Evolutionary conservation across 2,113 vertebrate genomes (phyloP), one percentile per base, ranked within the genome.

Genomic region (Siphamia tubifer): DNA sequence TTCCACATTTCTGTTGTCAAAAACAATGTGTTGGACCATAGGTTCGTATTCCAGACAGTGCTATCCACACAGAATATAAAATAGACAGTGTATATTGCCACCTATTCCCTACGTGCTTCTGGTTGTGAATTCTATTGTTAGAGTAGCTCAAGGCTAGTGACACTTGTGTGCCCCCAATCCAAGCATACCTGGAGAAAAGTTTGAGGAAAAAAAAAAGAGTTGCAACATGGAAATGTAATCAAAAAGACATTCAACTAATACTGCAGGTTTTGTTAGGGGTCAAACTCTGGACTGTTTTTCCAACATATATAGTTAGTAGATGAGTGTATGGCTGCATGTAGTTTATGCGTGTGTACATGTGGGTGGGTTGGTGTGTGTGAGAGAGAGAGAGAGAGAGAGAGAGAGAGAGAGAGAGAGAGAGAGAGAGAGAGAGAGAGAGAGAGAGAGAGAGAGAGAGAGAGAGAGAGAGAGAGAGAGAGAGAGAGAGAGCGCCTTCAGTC

Each of bases 71-170:
- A 20, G 13, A 35, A 54, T 13, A 27, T 30, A 55, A 70, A 71
- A 61, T 5, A 65, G 40, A 44, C 34, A 12, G 8, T 39, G 4
- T 13, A 23, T 54, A 61, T 19, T 39, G n/a, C 68, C 55, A 48
- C 40, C 17, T 34, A n/a, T 60, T 63, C 45, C 15, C 44, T 21
- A 19, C 6, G 10, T 10, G 32, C 23, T 44, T 12, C 54, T 66
- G 17, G 40, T 47, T 61, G 19, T 52, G 31, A 45, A 57, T 52
- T 66, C 68, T 68, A 58, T 79, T 64, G 60, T 68, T 63, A 36
- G 52, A 70, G 39, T 48, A 27, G 65, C 68, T 85, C 49, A 73
- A 49, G 68, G 83, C 79, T 40, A 40, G 28, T 21, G 25, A 52
- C 44, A 6, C 54, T 28, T 24, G 21, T 12, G 19, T 49, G 44